A percentile compares a stretch with the other conserved stretches of the same genome.
Conservation (phyloP, 2,113 vertebrate genomes). For the Camarhynchus parvulus region DNA sequence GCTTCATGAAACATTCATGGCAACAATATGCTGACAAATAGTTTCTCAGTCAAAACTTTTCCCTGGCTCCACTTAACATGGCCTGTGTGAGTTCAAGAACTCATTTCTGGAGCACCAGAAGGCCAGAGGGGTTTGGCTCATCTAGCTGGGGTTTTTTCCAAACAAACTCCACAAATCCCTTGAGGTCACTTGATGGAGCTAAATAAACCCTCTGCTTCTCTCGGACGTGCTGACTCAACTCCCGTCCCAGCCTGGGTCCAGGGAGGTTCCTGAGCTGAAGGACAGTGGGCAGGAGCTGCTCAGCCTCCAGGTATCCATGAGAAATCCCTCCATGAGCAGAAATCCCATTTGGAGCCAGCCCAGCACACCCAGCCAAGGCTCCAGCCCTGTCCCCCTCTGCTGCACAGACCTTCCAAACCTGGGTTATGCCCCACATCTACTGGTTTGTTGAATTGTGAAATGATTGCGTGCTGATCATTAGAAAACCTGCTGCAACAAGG, state of each 20-base stretch:
- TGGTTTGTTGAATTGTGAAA: neutral
- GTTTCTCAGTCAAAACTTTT: neutral
- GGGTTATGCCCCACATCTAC: neutral
- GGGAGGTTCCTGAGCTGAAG: neutral
- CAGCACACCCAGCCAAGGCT: neutral
- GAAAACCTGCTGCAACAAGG: neutral
- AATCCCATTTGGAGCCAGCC: neutral
- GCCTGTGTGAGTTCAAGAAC: neutral
- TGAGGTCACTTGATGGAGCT: neutral
- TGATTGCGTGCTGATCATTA: accelerated
- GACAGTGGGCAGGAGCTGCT: accelerated
- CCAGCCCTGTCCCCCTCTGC: neutral
- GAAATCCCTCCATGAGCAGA: neutral
- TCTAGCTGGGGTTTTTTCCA: neutral
- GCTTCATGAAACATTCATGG: constrained; percentile 12
- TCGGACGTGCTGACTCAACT: neutral
- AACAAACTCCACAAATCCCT: neutral
- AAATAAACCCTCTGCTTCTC: neutral
- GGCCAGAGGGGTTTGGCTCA: neutral
- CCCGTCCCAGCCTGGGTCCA: accelerated
- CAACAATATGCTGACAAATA: constrained; percentile 4
- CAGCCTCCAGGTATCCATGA: neutral
- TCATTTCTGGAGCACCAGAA: neutral
- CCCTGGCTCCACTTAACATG: neutral
- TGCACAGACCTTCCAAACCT: neutral